These are phyloP conservation scores for Lates calcarifer DNA, from an alignment of 2,113 vertebrate genomes.

Conservation along the genomic window DNA sequence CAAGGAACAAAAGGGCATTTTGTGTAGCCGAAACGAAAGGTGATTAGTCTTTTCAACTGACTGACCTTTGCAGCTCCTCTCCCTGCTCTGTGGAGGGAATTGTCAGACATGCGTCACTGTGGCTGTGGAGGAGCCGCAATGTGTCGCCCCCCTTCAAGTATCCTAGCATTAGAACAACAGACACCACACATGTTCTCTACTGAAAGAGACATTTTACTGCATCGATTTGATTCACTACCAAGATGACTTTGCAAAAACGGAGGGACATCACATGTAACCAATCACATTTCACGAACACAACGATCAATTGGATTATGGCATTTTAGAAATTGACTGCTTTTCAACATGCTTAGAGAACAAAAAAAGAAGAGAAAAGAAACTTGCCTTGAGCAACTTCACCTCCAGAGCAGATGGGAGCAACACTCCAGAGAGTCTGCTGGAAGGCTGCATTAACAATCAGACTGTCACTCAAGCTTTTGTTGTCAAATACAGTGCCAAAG, in stretches of 20 bases:
- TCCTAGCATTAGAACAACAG: conserved; percentile 80
- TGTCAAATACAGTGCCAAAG: conserved; percentile 80
- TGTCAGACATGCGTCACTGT: conserved; percentile 95
- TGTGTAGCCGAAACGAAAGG: not conserved
- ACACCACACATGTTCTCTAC: not conserved
- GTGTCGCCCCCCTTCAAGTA: conserved; percentile 95
- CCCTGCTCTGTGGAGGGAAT: conserved; percentile 88
- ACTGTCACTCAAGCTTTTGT: conserved; percentile 75
- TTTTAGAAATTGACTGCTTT: conserved; percentile 17
- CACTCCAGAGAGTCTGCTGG: conserved; percentile 95
- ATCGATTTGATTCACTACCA: not conserved
- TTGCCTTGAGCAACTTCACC: conserved; percentile 92
- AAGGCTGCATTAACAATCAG: conserved; percentile 93
- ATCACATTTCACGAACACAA: not conserved
- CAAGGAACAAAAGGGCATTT: conserved; percentile 11
- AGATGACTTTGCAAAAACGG: not conserved
- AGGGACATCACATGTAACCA: no score
- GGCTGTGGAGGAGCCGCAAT: conserved; percentile 91
- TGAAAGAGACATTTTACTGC: not conserved
- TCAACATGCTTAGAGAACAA: conserved; percentile 6
- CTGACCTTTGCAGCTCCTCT: conserved; percentile 92
- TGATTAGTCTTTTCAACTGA: conserved; percentile 59
- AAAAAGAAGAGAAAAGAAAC: conserved; percentile 23
- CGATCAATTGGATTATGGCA: not conserved
- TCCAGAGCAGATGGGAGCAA: conserved; percentile 94